Percentiles rank a stretch among this genome's conserved stretches.
Conservation (phyloP, 2,113 vertebrate species). For the Parus major region DNA sequence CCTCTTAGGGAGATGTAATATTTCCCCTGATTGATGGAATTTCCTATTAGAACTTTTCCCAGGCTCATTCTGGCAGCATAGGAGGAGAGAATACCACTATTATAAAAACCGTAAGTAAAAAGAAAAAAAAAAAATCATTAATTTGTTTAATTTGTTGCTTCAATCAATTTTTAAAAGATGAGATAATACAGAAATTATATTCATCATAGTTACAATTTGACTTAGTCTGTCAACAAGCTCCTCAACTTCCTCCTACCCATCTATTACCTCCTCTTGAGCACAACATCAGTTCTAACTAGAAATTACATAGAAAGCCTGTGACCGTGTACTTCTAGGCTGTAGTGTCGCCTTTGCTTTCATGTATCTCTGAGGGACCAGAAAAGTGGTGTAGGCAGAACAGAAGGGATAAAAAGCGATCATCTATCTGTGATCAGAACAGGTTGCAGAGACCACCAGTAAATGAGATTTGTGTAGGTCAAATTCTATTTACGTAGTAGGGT, state of each 20-base stretch:
- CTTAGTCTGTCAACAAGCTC: not conserved
- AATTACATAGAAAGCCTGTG: not conserved
- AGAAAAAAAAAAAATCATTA: not conserved
- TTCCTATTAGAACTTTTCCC: not conserved
- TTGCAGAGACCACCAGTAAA: not conserved
- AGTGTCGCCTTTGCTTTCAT: not conserved
- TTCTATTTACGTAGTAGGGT: not conserved
- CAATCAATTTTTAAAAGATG: not conserved
- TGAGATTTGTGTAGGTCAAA: not conserved
- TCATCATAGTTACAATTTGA: not conserved
- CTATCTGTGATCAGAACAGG: not conserved
- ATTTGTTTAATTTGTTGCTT: not conserved
- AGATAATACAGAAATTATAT: not conserved
- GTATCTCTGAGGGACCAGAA: not conserved
- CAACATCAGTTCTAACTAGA: not conserved
- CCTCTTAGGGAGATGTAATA: fast-evolving
- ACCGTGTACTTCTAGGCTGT: not conserved
- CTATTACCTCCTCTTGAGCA: not conserved
- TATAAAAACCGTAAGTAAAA: not conserved
- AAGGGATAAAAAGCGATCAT: not conserved
- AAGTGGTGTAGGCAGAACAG: not conserved
- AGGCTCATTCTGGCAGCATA: not conserved
- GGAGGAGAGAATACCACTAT: not conserved
- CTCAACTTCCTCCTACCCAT: not conserved
- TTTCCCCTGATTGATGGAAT: not conserved